These are phyloP conservation scores for Pseudomyrmex sp. DNA, from an alignment of 1,140 invertebrate genomes.

Conservation along the genomic window DNA sequence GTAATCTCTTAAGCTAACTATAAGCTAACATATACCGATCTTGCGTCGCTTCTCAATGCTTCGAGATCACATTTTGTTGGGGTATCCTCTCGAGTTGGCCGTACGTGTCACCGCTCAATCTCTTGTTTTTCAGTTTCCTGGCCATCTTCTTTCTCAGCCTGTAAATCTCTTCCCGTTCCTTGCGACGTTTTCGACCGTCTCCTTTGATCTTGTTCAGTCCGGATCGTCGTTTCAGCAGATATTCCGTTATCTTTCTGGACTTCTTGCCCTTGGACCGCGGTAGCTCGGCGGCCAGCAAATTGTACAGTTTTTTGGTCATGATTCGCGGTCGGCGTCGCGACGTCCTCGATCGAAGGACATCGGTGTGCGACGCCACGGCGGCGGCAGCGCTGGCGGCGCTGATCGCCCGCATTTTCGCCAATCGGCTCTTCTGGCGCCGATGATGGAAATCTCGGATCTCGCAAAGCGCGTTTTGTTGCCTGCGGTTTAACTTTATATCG, in stretches of 20 bases:
- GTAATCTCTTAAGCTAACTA: constrained; percentile 5
- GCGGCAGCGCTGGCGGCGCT: not conserved
- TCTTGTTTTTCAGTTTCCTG: not conserved
- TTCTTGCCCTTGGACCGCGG: not conserved
- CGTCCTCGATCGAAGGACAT: not conserved
- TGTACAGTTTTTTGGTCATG: constrained; percentile 20
- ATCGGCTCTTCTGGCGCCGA: constrained; percentile 20
- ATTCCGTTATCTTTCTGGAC: not conserved
- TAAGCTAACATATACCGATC: constrained; percentile 4
- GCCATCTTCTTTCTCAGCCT: not conserved
- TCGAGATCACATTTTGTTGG: not conserved
- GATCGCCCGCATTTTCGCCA: constrained; percentile 39
- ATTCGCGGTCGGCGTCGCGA: not conserved
- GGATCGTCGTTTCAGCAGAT: not conserved
- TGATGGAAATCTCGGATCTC: constrained; percentile 36
- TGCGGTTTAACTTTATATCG: not conserved
- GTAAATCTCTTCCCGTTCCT: not conserved
- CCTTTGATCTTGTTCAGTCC: not conserved
- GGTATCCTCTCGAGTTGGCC: constrained; percentile 26
- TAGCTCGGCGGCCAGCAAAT: not conserved
- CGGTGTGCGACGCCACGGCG: not conserved
- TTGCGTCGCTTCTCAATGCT: not conserved
- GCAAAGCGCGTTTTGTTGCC: constrained; percentile 1
- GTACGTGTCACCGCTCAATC: not conserved
- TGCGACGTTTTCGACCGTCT: not conserved